phyloP scores from a whole-genome alignment of 1,140 invertebrate genomes.

The Caligus rogercresseyi region DNA sequence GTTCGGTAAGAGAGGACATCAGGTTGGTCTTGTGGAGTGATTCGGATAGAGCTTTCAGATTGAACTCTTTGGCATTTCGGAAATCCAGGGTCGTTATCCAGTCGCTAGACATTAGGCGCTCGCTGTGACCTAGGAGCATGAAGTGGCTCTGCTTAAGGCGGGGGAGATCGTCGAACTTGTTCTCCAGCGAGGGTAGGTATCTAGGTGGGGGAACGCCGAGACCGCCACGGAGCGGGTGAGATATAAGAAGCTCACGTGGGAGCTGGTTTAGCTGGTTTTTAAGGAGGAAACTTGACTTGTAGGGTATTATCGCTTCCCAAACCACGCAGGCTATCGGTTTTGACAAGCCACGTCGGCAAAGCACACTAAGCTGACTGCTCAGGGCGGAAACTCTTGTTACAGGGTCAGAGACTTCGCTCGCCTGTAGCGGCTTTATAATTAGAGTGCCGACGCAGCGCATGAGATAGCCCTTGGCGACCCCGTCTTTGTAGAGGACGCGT shows the following conservation, averaged over 20 bases:
- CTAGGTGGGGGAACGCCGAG: background rate
- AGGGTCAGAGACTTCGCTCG: background rate
- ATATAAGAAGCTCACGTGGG: background rate
- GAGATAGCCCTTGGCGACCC: background rate
- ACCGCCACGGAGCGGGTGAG: background rate
- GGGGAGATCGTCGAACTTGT: too few relatives aligned
- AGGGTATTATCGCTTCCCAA: background rate
- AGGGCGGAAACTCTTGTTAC: background rate
- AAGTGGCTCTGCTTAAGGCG: too few relatives aligned
- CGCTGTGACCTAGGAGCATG: too few relatives aligned
- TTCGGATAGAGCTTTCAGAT: too few relatives aligned
- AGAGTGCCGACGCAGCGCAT: background rate
- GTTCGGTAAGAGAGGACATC: too few relatives aligned
- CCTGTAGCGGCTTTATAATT: background rate
- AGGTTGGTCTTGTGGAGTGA: too few relatives aligned
- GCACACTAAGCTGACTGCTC: background rate
- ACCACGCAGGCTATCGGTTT: background rate
- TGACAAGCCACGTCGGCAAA: background rate
- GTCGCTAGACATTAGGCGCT: too few relatives aligned
- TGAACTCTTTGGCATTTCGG: too few relatives aligned
- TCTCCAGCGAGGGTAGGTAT: too few relatives aligned
- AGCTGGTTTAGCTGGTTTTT: background rate
- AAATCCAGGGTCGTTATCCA: too few relatives aligned
- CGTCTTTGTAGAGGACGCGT: background rate
- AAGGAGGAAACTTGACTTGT: background rate